Base-by-base conservation (phyloP, 1,140 invertebrate species). In the Papilio helenus region DNA sequence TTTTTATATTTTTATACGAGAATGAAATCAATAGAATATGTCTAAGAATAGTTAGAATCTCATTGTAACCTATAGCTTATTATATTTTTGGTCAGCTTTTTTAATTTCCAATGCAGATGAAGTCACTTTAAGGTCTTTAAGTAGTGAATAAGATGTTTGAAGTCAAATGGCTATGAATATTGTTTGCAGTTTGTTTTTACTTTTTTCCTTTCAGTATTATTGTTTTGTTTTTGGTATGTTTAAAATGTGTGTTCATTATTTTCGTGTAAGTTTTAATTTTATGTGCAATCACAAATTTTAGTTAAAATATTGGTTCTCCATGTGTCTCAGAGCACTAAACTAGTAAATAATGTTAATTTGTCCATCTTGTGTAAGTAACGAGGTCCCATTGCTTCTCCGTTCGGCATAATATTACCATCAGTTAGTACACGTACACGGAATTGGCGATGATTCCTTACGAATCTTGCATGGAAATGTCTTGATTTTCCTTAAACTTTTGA, bases 351-450 rank as follows among this genome's bases (percentile, higher is more conserved):
- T 51, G 46, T 79, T 49, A 72, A 80, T 72, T 73, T 74, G 71
- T 73, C 58, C 20, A 68, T 73, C 51, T 79, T 34, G 72, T 78
- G 73, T 23, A 78, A 77, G 74, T 61, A 51, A 55, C 80, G 84
- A 84, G 85, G 86, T 85, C 85, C 87, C 86, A 84, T 58, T 76
- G 76, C 51, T 85, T 83, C 85, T 83, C 79, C 79, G 81, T 39
- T 80, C 29, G 76, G 86, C 86, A 89, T 89, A 89, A 87, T 86
- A 86, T 87, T 86, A 85, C 82, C 84, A 87, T 89, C 83, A 83
- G 77, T 89, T 86, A 18, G 9, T 65, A 65, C 23, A 65, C 58
- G 58, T 65, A 65, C 58, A 23, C 23, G 23, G 23, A 65, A 29
- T 65, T 14, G 58, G 23, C n/a, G n/a, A 58, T 58, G 42, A 80